Conservation (phyloP, 1,140 invertebrate species). For the Pomacea maculata region DNA sequence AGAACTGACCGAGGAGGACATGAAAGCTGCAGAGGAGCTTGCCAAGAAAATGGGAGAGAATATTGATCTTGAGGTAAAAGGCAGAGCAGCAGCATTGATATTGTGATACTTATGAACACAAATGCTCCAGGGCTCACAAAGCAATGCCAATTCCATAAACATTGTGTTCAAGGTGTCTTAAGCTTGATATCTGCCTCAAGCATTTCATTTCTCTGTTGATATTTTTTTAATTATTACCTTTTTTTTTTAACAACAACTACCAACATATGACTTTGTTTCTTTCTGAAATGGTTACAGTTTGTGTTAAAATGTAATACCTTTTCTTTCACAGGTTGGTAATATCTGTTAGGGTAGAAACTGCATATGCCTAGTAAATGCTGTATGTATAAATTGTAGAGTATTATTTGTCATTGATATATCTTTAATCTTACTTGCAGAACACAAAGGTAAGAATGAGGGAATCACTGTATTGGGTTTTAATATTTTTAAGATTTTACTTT, state of each 20-base stretch:
- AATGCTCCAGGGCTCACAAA: no score
- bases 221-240: not conserved
- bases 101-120: no score
- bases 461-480: not conserved
- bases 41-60: slow-evolving; percentile 50
- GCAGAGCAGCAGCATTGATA: no score
- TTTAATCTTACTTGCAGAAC: not conserved
- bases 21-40: slow-evolving; percentile 55
- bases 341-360: no score
- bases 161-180: no score
- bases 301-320: not conserved
- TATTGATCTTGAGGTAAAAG: slow-evolving; percentile 27
- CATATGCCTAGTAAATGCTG: no score
- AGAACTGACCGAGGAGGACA: slow-evolving; percentile 61
- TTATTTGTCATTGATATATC: not conserved
- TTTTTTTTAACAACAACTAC: not conserved
- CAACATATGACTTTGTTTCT: not conserved
- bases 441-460: slow-evolving; percentile 3
- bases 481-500: not conserved
- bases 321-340: not conserved
- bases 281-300: not conserved
- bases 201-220: no score
- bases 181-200: not conserved
- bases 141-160: no score
- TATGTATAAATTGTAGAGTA: no score